Base-by-base conservation (phyloP, 2,888 invertebrate genomes). In the Patella pellucida region DNA sequence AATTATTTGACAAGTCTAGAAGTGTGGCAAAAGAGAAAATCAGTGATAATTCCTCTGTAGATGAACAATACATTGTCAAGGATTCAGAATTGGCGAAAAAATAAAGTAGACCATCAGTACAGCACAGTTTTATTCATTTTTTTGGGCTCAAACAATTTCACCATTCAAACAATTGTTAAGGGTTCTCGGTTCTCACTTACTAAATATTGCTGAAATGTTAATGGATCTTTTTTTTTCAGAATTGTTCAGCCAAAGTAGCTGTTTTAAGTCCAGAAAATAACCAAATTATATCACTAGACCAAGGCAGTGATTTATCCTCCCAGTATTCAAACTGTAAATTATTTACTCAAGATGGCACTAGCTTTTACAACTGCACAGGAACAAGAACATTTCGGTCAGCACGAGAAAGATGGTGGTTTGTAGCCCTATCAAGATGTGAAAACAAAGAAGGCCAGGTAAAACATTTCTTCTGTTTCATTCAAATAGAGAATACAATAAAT, bases 361-460 rank as follows among this genome's bases (percentile, higher is more conserved):
- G 77, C 12, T 85, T 83, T 79, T 85, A 86, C 68, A 80, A 80
- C 5, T 92, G 91, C 78, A 68, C 69, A 5, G 87, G 87, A 0
- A 82, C 81, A 31, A 81, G 96, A 73, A 92, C 94, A 74, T 97
- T 97, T 89, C 92, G 94, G 4, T 96, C 96, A 0, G 93, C 95
- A 0, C 93, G 97, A 72, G 96, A 96, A 87, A 92, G 97, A 51
- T 98, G 97, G 97, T 98, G 98, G 97, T 98, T 96, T 86, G 93
- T 98, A 52, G 97, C 95, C 1, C 92, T 96, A 54, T 95, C 95
- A 80, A 95, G 95, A 87, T 97, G 96, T 88, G 78, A 71, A 9
- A 93, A 93, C 68, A 94, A 94, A 85, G 69, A 75, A 23, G 94
- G 94, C 86, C 69, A 73, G 52, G 81, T 81, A 70, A 75, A 41